Conservation (phyloP, 1,140 invertebrate species). For the Antheraea pernyi region DNA sequence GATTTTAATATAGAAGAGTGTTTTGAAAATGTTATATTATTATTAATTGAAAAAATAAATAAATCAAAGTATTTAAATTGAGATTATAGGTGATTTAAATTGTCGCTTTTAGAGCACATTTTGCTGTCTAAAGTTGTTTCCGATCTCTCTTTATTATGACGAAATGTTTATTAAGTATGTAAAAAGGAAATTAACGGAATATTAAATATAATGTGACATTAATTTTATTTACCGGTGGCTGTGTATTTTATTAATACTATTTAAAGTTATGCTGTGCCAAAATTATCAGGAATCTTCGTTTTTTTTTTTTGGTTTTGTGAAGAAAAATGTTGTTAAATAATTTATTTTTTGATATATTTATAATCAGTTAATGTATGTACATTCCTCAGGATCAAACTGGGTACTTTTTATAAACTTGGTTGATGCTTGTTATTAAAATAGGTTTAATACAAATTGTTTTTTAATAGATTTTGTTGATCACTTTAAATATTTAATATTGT, state of each 20-base stretch:
- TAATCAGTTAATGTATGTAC: slow-evolving; percentile 18
- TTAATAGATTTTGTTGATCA: not conserved
- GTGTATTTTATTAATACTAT: slow-evolving; percentile 1
- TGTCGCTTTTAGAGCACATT: not conserved
- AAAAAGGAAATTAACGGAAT: not conserved
- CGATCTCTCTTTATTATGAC: not conserved
- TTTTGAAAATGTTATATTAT: not conserved
- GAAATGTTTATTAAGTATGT: too few species aligned
- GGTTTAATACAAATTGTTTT: not conserved
- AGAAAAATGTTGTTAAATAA: not conserved
- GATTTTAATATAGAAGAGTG: not conserved
- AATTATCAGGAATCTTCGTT: not conserved
- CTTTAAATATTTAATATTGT: not conserved
- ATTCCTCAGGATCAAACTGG: slow-evolving; percentile 19
- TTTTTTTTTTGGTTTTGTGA: not conserved
- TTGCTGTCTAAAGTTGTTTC: not conserved
- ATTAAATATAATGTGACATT: not conserved
- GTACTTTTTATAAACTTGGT: slow-evolving; percentile 1
- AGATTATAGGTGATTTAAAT: not conserved
- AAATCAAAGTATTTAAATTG: not conserved
- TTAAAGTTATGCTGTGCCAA: slow-evolving; percentile 7
- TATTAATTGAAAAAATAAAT: not conserved
- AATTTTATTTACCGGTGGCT: not conserved
- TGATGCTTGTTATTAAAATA: not conserved
- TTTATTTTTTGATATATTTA: slow-evolving; percentile 8